phyloP scores from a whole-genome alignment of 2,113 vertebrate species.

The Hoplias malabaricus region DNA sequence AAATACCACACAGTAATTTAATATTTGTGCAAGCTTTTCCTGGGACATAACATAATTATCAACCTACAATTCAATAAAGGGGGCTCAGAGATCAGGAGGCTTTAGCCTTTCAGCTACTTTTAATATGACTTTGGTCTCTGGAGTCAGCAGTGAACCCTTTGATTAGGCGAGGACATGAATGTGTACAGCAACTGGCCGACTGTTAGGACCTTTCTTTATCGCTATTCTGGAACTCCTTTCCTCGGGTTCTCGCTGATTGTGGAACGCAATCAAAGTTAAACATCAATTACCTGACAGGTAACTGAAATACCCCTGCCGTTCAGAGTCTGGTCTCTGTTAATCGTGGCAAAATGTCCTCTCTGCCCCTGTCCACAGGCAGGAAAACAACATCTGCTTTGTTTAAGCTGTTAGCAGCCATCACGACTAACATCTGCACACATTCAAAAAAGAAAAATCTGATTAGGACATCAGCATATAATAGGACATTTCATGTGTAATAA shows the following conservation, averaged over 20 bases:
- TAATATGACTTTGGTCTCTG: conserved; percentile 51
- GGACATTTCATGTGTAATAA: no score
- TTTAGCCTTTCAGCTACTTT: conserved; percentile 55
- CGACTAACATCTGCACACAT: neutral
- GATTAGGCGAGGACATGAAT: neutral
- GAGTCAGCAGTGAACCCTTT: conserved; percentile 30
- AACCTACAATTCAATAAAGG: conserved; percentile 52
- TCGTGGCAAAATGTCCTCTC: neutral
- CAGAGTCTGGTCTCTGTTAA: neutral
- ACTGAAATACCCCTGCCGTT: neutral
- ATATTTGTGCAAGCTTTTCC: conserved; percentile 56
- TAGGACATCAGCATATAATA: no score
- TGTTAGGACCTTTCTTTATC: neutral
- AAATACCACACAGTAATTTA: conserved; percentile 58
- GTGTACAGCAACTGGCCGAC: neutral
- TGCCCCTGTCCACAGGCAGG: neutral
- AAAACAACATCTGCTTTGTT: neutral
- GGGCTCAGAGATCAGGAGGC: conserved; percentile 45
- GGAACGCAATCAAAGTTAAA: neutral
- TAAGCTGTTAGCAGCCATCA: no score
- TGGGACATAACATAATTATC: conserved; percentile 53
- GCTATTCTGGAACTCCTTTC: neutral
- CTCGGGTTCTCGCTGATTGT: neutral
- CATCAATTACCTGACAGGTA: neutral
- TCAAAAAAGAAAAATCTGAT: neutral